Percentiles rank a stretch among this genome's conserved stretches.
Evolutionary conservation across 2,113 vertebrate species (phyloP).

Genomic region (Cepphus grylle): DNA sequence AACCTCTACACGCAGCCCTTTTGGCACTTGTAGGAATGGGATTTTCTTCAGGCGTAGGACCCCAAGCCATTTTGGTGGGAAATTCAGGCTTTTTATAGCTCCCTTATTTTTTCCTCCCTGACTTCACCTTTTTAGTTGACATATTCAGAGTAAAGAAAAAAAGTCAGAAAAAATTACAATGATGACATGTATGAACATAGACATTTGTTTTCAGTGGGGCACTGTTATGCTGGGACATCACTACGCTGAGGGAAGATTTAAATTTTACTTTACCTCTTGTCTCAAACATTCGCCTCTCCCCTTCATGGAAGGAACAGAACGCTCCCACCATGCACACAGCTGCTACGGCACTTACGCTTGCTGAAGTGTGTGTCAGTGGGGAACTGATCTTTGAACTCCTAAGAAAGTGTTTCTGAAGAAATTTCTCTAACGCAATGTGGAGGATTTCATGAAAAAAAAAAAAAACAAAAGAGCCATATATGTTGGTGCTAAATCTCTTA

Average conservation of each 20-base stretch:
- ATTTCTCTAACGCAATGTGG: neutral
- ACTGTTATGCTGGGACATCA: accelerated
- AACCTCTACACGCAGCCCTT: neutral
- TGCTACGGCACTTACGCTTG: neutral
- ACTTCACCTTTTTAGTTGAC: neutral
- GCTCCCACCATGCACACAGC: neutral
- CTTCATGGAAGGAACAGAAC: neutral
- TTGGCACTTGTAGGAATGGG: neutral
- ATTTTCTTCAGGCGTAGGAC: neutral
- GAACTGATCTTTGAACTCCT: neutral
- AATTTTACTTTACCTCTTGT: neutral
- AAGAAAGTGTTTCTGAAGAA: neutral
- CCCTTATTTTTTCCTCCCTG: neutral
- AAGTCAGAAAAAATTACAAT: neutral
- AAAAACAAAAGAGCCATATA: neutral
- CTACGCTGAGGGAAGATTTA: neutral
- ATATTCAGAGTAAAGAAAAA: neutral
- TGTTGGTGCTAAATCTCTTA: neutral
- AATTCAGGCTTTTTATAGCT: neutral
- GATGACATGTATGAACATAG: neutral
- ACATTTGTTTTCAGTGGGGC: neutral
- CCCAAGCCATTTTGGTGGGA: neutral
- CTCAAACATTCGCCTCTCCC: neutral
- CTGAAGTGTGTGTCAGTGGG: neutral
- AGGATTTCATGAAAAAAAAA: neutral